Conservation (phyloP, 2,113 vertebrate genomes). For the Platichthys stellatus region DNA sequence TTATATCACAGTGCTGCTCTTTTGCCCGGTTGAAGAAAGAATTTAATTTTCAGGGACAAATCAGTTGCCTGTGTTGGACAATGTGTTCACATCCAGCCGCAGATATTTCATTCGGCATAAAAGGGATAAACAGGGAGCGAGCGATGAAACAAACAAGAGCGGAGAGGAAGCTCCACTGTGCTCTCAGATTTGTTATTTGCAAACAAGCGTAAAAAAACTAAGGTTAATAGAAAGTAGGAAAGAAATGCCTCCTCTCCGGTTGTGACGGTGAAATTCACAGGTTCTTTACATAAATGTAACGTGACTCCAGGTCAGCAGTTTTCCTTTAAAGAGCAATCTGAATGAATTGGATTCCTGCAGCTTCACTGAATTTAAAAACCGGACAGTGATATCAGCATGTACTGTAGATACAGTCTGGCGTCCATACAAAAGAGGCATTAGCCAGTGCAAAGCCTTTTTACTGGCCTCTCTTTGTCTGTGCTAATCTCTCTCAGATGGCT, state of each 20-base stretch:
- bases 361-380: no score
- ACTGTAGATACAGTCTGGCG: constrained; percentile 41
- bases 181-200: constrained; percentile 57
- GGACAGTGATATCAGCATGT: constrained; percentile 44
- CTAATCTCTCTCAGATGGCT: constrained; percentile 64
- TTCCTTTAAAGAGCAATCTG: constrained; percentile 12
- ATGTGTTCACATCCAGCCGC: constrained; percentile 65
- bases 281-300: constrained; percentile 4
- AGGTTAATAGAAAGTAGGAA: neutral
- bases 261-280: constrained; percentile 24
- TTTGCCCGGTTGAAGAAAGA: constrained; percentile 35
- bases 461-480: constrained; percentile 47
- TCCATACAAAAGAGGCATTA: constrained; percentile 67
- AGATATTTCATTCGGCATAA: constrained; percentile 64
- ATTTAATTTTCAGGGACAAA: constrained; percentile 63
- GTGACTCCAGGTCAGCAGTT: constrained; percentile 11
- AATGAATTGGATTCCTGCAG: constrained; percentile 29
- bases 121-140: constrained; percentile 63
- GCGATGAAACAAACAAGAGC: constrained; percentile 51
- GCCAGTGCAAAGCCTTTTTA: constrained; percentile 45
- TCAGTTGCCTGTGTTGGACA: constrained; percentile 38
- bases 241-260: constrained; percentile 4
- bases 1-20: constrained; percentile 37
- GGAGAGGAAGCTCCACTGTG: constrained; percentile 43
- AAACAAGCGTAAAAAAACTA: constrained; percentile 53